phyloP scores from a whole-genome alignment of 2,113 vertebrate species.

The Albula goreensis region DNA sequence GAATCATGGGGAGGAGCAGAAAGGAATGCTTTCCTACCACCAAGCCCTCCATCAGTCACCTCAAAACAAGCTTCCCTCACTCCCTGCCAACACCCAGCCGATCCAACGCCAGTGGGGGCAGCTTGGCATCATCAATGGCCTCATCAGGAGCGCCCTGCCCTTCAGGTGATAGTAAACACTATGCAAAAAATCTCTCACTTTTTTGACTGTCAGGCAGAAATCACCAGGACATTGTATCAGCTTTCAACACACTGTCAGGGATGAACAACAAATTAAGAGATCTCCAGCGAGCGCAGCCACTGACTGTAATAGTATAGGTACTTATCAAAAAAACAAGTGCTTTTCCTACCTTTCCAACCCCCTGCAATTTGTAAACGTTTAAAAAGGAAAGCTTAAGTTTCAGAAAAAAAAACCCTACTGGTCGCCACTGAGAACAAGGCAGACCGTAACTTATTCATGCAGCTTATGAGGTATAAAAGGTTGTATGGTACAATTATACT shows the following conservation, averaged over 20 bases:
- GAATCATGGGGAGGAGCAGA: background rate
- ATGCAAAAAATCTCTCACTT: background rate
- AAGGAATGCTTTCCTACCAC: background rate
- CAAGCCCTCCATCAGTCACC: background rate
- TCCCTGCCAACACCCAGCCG: background rate
- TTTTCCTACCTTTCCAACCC: background rate
- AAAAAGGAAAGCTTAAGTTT: constrained; percentile 10
- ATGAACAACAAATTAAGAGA: background rate
- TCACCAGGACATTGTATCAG: background rate
- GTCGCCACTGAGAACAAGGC: background rate
- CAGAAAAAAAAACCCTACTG: constrained; percentile 9
- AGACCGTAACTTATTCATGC: background rate
- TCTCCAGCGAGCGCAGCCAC: background rate
- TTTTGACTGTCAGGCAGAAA: background rate
- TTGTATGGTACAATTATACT: constrained; percentile 3
- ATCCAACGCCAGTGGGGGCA: background rate
- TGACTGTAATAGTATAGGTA: background rate
- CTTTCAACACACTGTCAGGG: constrained; percentile 1
- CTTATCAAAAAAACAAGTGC: background rate
- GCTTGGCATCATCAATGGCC: background rate
- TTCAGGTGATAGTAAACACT: background rate
- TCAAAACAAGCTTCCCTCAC: background rate
- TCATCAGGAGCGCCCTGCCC: background rate
- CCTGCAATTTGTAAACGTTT: constrained; percentile 12
- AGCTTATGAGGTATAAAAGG: constrained; percentile 9